These are phyloP conservation scores for Bergia sp. DNA, from an alignment of 92 coral and sea anemone species.

Conservation along the genomic window DNA sequence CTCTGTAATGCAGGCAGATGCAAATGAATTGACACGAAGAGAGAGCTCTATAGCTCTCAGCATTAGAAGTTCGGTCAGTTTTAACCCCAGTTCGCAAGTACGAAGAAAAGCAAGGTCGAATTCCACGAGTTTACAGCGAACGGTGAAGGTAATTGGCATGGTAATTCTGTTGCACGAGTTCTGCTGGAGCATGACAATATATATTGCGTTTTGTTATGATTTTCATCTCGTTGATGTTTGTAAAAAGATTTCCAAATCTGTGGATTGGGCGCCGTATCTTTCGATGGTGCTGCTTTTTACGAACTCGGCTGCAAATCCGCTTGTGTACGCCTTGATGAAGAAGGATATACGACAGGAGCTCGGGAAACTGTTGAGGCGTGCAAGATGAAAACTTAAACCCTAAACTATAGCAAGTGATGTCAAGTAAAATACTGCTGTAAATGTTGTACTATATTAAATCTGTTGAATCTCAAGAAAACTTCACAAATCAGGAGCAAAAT, in stretches of 20 bases:
- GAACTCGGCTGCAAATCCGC: constrained; percentile 38
- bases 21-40: not conserved
- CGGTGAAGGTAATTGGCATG: constrained; percentile 23
- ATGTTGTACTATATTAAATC: too few relatives aligned
- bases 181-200: constrained; percentile 28
- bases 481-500: too few relatives aligned
- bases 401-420: not conserved
- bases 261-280: constrained; percentile 6
- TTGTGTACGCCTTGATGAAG: constrained; percentile 41
- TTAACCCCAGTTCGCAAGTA: not conserved
- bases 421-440: not conserved
- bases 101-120: not conserved
- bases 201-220: constrained; percentile 10
- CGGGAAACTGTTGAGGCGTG: constrained; percentile 7
- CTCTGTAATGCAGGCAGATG: not conserved
- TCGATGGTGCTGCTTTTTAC: constrained; percentile 35
- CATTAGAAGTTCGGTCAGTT: not conserved
- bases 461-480: not conserved
- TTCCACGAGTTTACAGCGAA: constrained; percentile 15
- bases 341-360: constrained; percentile 36
- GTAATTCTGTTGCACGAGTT: constrained; percentile 18
- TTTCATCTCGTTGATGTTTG: not conserved
- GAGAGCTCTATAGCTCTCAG: not conserved
- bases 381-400: not conserved
- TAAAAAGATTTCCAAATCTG: not conserved